Evolutionary conservation across 2,797 vertebrate genomes (phyloP).

Genomic region (Eulemur coronatus): DNA sequence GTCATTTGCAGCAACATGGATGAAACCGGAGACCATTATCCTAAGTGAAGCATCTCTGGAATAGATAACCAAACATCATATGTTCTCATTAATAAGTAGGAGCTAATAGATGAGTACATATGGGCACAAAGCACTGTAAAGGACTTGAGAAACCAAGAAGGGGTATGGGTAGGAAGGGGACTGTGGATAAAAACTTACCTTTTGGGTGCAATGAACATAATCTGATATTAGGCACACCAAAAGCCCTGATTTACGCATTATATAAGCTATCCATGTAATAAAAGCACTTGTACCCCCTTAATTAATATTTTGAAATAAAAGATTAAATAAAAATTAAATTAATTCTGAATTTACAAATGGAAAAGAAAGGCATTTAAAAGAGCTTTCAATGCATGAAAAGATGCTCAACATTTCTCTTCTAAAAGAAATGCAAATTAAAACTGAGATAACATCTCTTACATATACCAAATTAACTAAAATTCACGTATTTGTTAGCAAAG

Average conservation of each 20-base stretch:
- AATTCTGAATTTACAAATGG: background rate
- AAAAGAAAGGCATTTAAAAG: background rate
- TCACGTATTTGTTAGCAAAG: background rate
- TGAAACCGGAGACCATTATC: background rate
- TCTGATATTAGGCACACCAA: background rate
- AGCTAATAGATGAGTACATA: background rate
- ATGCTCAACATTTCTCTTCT: background rate
- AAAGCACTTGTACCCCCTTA: background rate
- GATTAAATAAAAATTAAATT: background rate
- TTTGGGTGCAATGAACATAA: background rate
- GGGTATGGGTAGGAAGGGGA: background rate
- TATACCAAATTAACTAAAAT: background rate
- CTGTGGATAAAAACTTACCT: background rate
- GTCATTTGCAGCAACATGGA: background rate
- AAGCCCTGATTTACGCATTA: background rate
- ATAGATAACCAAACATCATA: background rate
- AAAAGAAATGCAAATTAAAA: slow-evolving; percentile 25
- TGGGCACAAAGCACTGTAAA: background rate
- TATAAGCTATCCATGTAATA: background rate
- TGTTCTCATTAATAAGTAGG: background rate
- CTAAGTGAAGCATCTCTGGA: background rate
- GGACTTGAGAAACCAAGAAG: background rate
- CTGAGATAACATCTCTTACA: background rate
- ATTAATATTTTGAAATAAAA: background rate
- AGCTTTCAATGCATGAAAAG: background rate